Conservation (phyloP, 2,888 invertebrate species). For the Platypus cylindrus region DNA sequence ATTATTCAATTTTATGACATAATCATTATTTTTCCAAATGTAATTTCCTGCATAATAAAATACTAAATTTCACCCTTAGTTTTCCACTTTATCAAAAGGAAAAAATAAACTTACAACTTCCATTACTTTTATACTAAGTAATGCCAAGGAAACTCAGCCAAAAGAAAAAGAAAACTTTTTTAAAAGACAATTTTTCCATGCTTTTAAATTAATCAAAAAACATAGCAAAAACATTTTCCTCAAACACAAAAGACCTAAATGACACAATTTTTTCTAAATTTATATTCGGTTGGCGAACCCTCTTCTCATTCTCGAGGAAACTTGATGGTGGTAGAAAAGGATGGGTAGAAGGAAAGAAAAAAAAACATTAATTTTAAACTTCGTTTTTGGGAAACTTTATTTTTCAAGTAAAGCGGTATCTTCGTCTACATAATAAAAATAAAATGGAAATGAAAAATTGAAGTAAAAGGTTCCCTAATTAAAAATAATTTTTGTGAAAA, state of each 20-base stretch:
- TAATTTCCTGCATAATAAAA: no score
- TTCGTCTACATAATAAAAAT: slow-evolving; percentile 6
- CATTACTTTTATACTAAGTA: no score
- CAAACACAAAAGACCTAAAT: slow-evolving; percentile 5
- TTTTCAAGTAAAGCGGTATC: slow-evolving; percentile 11
- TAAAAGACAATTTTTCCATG: neutral
- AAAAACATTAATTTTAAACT: slow-evolving; percentile 12
- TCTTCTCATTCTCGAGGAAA: no score
- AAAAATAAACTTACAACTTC: no score
- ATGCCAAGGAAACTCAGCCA: no score
- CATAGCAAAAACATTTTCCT: neutral
- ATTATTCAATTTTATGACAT: no score
- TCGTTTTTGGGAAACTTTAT: slow-evolving; percentile 11
- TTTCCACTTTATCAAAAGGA: no score
- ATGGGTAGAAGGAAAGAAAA: slow-evolving; percentile 6
- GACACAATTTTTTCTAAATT: slow-evolving; percentile 13
- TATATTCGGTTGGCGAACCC: slow-evolving; percentile 7
- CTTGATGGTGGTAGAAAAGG: no score
- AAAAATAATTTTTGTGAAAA: slow-evolving; percentile 4
- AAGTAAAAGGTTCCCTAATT: slow-evolving; percentile 3
- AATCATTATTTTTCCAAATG: no score
- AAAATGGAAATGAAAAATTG: slow-evolving; percentile 5
- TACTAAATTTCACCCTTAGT: no score
- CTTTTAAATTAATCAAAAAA: slow-evolving; percentile 1
- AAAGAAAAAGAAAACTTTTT: no score